Conservation (phyloP, 2,888 invertebrate species). For the Cryptophagus acutangulus region DNA sequence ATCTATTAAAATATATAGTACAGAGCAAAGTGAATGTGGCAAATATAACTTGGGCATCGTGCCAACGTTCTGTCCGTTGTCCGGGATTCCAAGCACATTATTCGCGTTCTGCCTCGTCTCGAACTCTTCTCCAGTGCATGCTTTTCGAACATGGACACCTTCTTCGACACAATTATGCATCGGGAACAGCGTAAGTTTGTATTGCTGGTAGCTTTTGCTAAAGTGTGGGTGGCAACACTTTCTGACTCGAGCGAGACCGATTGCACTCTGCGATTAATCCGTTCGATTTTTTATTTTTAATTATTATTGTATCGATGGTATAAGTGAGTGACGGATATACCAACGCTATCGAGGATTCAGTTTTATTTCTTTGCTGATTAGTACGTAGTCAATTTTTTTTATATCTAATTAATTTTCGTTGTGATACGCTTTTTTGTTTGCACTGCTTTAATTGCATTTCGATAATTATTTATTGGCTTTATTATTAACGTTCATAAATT, state of each 20-base stretch:
- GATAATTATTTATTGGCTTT: too few relatives aligned
- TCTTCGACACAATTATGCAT: constrained; percentile 21
- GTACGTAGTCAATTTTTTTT: too few relatives aligned
- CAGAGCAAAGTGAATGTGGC: constrained; percentile 3
- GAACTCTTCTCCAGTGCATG: constrained; percentile 9
- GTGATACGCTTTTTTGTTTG: too few relatives aligned
- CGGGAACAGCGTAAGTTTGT: constrained; percentile 27
- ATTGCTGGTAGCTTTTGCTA: constrained; percentile 11
- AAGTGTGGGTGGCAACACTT: constrained; percentile 9
- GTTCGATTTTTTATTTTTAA: not conserved
- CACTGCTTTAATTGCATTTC: too few relatives aligned
- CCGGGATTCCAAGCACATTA: constrained; percentile 12
- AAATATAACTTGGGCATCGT: constrained; percentile 11
- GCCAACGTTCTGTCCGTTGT: constrained; percentile 14
- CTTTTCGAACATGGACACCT: constrained; percentile 16
- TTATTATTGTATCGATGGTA: too few relatives aligned
- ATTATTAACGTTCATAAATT: too few relatives aligned
- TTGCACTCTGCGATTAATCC: not conserved
- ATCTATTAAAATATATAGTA: too few relatives aligned
- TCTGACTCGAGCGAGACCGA: not conserved
- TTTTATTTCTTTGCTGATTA: too few relatives aligned
- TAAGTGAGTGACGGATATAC: too few relatives aligned
- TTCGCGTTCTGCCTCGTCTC: constrained; percentile 9
- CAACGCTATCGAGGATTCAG: too few relatives aligned
- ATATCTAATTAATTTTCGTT: too few relatives aligned